Percentiles rank a stretch among this genome's conserved stretches.
These are phyloP conservation scores for Autographa pulchrina DNA, from an alignment of 2,888 invertebrate genomes.

Conservation along the genomic window DNA sequence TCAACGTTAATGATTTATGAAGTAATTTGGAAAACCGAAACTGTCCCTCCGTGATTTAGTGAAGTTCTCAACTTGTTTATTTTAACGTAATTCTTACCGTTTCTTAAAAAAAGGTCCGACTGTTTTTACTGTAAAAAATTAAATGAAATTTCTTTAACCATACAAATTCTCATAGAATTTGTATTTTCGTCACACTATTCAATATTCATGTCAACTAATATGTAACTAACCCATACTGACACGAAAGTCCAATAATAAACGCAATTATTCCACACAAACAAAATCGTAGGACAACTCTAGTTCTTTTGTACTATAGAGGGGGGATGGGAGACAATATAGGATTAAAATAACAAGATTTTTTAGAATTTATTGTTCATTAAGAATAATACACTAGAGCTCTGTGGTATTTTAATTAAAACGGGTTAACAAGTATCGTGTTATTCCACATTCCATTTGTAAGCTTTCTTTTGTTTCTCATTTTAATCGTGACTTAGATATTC, in stretches of 20 bases:
- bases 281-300: background rate
- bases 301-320: background rate
- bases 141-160: background rate
- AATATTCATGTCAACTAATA: too few species aligned
- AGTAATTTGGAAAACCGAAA: constrained; percentile 1
- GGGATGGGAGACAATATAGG: background rate
- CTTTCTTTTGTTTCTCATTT: constrained; percentile 7
- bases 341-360: background rate
- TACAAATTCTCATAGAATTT: too few species aligned
- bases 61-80: background rate
- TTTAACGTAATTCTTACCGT: background rate
- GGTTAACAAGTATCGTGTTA: constrained; percentile 8
- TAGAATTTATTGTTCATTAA: background rate
- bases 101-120: background rate
- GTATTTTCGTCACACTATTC: too few species aligned
- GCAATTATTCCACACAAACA: too few species aligned
- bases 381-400: constrained; percentile 4
- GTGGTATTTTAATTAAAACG: constrained; percentile 33
- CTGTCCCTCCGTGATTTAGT: background rate
- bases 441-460: constrained; percentile 19
- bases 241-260: too few species aligned
- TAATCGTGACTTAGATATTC: constrained; percentile 12
- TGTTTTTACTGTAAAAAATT: background rate
- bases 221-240: too few species aligned
- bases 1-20: background rate